Evolutionary conservation across 2,888 invertebrate species (phyloP), one percentile per base, ranked within the genome.

Genomic region (Caenorhabditis sp.): DNA sequence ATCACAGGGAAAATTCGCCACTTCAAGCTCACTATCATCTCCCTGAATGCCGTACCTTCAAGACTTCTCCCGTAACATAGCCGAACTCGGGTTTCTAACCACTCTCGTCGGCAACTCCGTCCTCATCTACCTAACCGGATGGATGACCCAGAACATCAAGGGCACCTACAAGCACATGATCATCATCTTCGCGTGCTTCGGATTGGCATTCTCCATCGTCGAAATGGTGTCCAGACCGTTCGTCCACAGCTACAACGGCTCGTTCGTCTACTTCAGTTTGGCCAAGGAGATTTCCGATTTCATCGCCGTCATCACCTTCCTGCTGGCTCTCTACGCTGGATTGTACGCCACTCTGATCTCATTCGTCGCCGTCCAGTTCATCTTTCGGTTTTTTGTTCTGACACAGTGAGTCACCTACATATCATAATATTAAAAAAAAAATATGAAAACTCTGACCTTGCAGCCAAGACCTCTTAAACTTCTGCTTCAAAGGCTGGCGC

Each of bases 91-190:
- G 22, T 72, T 72, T n/a, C 50, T 72, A 8, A 50, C 64, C 15
- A 26, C 72, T 1, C 15, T 72, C n/a, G 1, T 22, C 26, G 64
- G 64, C 35, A 72, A 72, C 37, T 50, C 64, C 1, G 22, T 64
- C 22, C 28, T 72, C 20, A 72, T 72, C 28, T 72, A 64, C n/a
- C 37, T 72, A 20, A 72, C 72, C 8, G 64, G 64, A 24, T 72
- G 64, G 64, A 56, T 50, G 50, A 72, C 72, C 0, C 47, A 64
- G 22, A 55, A 72, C 8, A 72, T 72, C 32, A 55, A 50, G 26
- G 72, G 72, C 1, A 56, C 72, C n/a, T 72, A 72, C 26, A 72
- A 72, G 40, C 35, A 64, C 47, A 72, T 72, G 72, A 72, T 72
- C 26, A 72, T 72, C 26, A 56, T 72, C 13, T 72, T 64, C 20